Evolutionary conservation across 2,113 vertebrate species (phyloP).

Genomic region (Albula goreensis): DNA sequence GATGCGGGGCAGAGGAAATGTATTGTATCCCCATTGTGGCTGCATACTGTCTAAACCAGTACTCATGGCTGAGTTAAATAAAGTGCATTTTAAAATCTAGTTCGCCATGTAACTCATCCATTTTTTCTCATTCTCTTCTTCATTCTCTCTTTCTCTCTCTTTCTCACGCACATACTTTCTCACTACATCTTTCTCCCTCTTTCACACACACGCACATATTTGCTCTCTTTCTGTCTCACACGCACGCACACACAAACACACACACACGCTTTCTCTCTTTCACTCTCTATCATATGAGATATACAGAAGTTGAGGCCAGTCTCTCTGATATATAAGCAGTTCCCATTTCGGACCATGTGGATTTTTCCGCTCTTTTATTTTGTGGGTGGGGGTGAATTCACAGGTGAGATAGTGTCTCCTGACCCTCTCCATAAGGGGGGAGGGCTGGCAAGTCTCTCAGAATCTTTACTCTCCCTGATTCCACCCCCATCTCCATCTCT

Average conservation of each 20-base stretch:
- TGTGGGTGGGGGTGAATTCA: not conserved
- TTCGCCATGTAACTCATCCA: not conserved
- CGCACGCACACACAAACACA: not conserved
- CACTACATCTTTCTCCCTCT: not conserved
- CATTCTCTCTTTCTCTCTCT: not conserved
- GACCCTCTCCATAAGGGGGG: slow-evolving; percentile 26
- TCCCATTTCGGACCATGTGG: not conserved
- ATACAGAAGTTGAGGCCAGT: not conserved
- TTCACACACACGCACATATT: not conserved
- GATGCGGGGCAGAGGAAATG: no score
- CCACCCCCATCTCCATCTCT: slow-evolving; percentile 34
- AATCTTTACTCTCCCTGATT: slow-evolving; percentile 18
- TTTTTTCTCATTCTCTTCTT: not conserved
- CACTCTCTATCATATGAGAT: not conserved
- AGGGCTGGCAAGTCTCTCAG: slow-evolving; percentile 13
- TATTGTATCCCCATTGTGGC: no score
- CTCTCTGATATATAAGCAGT: not conserved
- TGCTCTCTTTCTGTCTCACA: no score
- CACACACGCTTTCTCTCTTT: slow-evolving; percentile 14
- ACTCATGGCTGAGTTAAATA: no score
- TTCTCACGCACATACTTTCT: not conserved
- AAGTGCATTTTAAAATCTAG: no score
- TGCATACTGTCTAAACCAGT: no score
- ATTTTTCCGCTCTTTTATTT: not conserved
- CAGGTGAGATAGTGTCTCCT: slow-evolving; percentile 37